These are phyloP conservation scores for Clanis bilineata DNA, from an alignment of 2,888 invertebrate genomes.

Conservation along the genomic window DNA sequence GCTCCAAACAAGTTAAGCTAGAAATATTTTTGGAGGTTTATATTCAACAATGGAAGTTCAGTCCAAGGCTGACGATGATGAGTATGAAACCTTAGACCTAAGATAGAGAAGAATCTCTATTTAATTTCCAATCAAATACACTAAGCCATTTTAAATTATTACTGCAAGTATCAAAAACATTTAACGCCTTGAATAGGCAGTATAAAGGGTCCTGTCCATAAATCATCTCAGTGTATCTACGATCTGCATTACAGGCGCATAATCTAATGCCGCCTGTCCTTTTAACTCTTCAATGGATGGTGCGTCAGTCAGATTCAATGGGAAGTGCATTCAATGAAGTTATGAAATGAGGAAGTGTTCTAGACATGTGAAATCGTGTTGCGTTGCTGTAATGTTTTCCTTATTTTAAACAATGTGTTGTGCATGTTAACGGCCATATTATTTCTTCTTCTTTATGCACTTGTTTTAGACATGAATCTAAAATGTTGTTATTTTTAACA, in stretches of 20 bases:
- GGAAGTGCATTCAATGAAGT: constrained; percentile 56
- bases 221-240: constrained; percentile 47
- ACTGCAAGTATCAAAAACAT: constrained; percentile 23
- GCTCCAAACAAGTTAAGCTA: no score
- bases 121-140: no score
- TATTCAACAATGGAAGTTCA: no score
- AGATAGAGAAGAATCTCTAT: neutral
- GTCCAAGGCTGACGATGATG: no score
- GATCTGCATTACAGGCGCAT: constrained; percentile 37
- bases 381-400: constrained; percentile 7
- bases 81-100: neutral
- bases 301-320: constrained; percentile 64
- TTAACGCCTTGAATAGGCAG: constrained; percentile 17
- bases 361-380: constrained; percentile 36
- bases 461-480: no score
- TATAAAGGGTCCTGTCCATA: constrained; percentile 38
- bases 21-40: no score
- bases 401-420: no score
- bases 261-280: constrained; percentile 52
- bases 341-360: constrained; percentile 49
- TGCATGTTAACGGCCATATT: no score
- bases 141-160: constrained; percentile 9
- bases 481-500: no score
- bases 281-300: constrained; percentile 56
- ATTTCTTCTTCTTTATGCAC: no score